Evolutionary conservation across 2,888 invertebrate species (phyloP).

Genomic region (Microdon myrmicae): DNA sequence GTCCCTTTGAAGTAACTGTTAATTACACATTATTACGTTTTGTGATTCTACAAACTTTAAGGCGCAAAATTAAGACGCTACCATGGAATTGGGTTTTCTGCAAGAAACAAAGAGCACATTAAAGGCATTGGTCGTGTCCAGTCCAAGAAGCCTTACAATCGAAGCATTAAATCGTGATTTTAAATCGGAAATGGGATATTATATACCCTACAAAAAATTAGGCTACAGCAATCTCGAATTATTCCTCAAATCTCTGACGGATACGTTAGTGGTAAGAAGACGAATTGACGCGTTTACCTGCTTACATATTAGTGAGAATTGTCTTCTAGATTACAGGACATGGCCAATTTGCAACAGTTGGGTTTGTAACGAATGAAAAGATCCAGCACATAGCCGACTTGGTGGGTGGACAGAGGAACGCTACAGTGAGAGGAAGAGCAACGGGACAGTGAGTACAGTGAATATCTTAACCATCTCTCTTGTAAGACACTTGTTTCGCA

Average conservation of each 20-base stretch:
- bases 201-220: conserved; percentile 55
- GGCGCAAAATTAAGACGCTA: background rate
- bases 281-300: background rate
- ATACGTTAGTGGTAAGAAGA: conserved; percentile 56
- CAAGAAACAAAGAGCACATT: conserved; percentile 58
- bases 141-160: conserved; percentile 56
- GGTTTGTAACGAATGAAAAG: conserved; percentile 53
- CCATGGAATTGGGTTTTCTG: conserved; percentile 56
- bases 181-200: conserved; percentile 54
- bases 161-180: conserved; percentile 57
- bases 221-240: conserved; percentile 57
- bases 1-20: background rate
- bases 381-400: conserved; percentile 58
- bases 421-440: conserved; percentile 27
- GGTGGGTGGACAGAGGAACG: conserved; percentile 58
- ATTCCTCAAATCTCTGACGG: conserved; percentile 59
- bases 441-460: conserved; percentile 29
- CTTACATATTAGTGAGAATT: background rate
- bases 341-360: conserved; percentile 56
- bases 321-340: conserved; percentile 55
- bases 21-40: background rate
- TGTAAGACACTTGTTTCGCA: too few species aligned
- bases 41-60: background rate
- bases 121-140: conserved; percentile 59
- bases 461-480: too few species aligned